Evolutionary conservation across 2,113 vertebrate species (phyloP), one percentile per base, ranked within the genome.

Genomic region (Lonchura striata): DNA sequence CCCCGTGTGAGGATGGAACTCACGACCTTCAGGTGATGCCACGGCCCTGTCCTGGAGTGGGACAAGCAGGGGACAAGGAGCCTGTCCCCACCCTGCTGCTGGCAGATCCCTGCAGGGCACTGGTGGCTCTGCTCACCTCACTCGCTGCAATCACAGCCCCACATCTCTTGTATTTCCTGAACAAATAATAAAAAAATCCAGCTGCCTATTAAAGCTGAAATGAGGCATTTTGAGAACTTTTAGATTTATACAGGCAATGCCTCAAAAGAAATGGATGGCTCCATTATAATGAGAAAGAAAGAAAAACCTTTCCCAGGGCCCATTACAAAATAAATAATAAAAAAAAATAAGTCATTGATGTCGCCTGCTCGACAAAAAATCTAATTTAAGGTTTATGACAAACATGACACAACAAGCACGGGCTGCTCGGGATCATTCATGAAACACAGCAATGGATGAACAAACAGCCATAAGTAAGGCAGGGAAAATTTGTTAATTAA

Each of bases 1-100:
- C 98, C 98, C 98, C 98, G 98, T 98, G 98, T 98, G 98, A 98
- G 98, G 98, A 74, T 98, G 98, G 98, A 98, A 98, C 98, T 98
- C 98, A 98, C 98, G 98, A 98, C 98, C 98, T 98, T 98, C 98
- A 98, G 98, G 98, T 98, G 98, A 98, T 10, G 35, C 64, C 30
- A 1, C 0, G 0, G 10, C 54, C 35, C 5, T 0, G 2, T 10
- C 28, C 28, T 3, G 1, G 4, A 0, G 2, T 6, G 49, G 35
- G 52, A 66, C 81, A 5, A 13, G 79, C 35, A 59, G 54, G 3
- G 65, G 24, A 52, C 5, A 7, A 20, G 24, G 35, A 41, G 16
- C 6, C 12, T 25, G 54, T 15, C 66, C 84, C 69, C 75, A 9
- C 27, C 37, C 59, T 4, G 50, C n/a, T 15, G 8, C 7, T 1